Conservation (phyloP, 2,113 vertebrate species). For the Nothoprocta pentlandii region DNA sequence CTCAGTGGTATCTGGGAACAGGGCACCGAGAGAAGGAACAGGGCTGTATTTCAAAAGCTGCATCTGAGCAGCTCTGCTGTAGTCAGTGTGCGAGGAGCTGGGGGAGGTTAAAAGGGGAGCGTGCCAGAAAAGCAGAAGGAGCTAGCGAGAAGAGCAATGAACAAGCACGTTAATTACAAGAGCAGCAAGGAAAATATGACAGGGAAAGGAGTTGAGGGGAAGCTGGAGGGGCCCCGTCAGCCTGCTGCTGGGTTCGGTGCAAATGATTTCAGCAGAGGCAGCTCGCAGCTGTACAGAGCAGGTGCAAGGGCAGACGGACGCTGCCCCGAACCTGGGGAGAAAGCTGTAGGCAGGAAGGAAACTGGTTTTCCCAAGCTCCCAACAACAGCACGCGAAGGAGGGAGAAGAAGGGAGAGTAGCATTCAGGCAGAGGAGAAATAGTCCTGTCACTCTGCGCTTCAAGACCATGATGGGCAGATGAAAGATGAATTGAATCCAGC, state of each 20-base stretch:
- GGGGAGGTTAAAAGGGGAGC: not conserved
- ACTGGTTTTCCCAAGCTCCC: slow-evolving; percentile 81
- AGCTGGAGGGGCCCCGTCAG: slow-evolving; percentile 74
- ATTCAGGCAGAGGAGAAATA: not conserved
- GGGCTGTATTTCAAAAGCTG: not conserved
- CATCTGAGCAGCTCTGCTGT: not conserved
- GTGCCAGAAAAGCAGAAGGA: slow-evolving; percentile 55
- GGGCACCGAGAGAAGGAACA: not conserved
- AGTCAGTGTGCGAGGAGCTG: accelerated
- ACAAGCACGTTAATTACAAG: slow-evolving; percentile 77
- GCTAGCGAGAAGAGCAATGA: not conserved
- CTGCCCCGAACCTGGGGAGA: slow-evolving; percentile 73
- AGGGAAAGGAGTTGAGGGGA: slow-evolving; percentile 54
- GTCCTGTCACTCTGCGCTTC: slow-evolving; percentile 70
- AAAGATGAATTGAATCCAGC: slow-evolving; percentile 69
- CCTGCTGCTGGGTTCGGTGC: slow-evolving; percentile 74
- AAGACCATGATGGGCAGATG: slow-evolving; percentile 74
- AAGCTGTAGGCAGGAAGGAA: slow-evolving; percentile 81
- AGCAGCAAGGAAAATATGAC: slow-evolving; percentile 71
- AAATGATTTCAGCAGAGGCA: slow-evolving; percentile 79
- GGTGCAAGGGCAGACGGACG: slow-evolving; percentile 77
- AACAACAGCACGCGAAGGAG: slow-evolving; percentile 58
- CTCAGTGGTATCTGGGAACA: not conserved
- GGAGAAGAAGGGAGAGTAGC: not conserved
- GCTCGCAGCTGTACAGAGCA: slow-evolving; percentile 81